Base-by-base conservation (phyloP, 2,888 invertebrate species). In the Rhogogaster chlorosoma region DNA sequence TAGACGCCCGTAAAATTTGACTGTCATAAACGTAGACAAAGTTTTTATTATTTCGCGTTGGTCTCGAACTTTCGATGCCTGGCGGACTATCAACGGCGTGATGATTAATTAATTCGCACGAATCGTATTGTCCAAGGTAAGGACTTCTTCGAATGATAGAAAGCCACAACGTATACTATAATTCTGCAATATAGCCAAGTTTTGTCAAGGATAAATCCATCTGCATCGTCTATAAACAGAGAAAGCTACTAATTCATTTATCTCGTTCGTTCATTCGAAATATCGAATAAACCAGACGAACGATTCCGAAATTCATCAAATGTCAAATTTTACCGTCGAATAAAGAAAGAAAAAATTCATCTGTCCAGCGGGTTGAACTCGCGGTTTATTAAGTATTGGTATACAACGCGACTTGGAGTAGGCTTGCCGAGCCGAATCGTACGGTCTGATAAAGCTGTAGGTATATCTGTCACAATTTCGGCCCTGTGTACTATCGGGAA, bases 1-100 rank as follows among this genome's bases (percentile, higher is more conserved):
- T n/a, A n/a, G n/a, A 67, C 67, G 67, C 67, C 67, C 32, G 32
- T 67, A 67, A 67, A 67, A 67, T 67, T 67, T 32, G 15, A 67
- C 7, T 10, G 32, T 67, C 18, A 6, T 15, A 26, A 32, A 67
- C 32, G 18, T 32, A 12, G 32, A 6, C 18, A 6, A 67, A 67
- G 32, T 67, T 10, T 32, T 32, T 6, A 2, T 67, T 32, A 18
- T 26, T 67, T 67, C 18, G 18, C 15, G 2, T 18, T 29, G 18
- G 32, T 67, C 12, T 67, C 32, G 26, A 29, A 18, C 7, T 18
- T 32, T 15, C 32, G 32, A 32, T 67, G 15, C 15, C 15, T 67
- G 32, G 32, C 67, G 15, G 12, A 67, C 26, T 32, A 32, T 67
- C 15, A 32, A 32, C 18, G 5, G 6, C 15, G 67, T 26, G 4